Conservation (phyloP, 2,797 vertebrate species). For the Rhinoraja longicauda region DNA sequence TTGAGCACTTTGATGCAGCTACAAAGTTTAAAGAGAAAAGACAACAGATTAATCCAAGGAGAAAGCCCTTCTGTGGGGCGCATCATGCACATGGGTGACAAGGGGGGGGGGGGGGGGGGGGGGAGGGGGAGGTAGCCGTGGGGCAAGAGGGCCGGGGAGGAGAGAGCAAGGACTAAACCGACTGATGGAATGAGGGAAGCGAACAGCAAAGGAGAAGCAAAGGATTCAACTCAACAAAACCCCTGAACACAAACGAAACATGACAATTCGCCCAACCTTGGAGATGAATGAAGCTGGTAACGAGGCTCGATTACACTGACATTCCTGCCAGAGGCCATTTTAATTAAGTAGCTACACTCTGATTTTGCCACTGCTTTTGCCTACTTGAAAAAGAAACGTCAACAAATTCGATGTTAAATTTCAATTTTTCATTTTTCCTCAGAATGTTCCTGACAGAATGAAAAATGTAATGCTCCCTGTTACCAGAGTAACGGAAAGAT, state of each 20-base stretch:
- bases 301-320: background rate
- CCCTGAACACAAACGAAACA: background rate
- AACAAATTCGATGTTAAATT: background rate
- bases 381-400: background rate
- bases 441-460: background rate
- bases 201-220: conserved; percentile 19
- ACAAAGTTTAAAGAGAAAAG: conserved; percentile 90
- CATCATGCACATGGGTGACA: conserved; percentile 73
- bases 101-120: too few relatives aligned
- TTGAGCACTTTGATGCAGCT: conserved; percentile 99
- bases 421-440: background rate
- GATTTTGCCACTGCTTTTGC: background rate
- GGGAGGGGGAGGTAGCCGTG: background rate
- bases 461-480: background rate
- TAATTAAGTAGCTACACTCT: background rate
- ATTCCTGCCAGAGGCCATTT: conserved; percentile 8
- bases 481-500: background rate
- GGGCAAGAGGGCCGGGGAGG: conserved; percentile 40
- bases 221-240: background rate
- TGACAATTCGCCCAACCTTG: background rate
- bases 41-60: conserved; percentile 91
- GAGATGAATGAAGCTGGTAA: background rate
- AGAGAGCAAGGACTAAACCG: conserved; percentile 40
- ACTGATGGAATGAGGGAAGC: background rate
- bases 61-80: conserved; percentile 63